Evolutionary conservation across 2,797 vertebrate species (phyloP), one percentile per base, ranked within the genome.

Genomic region (Poeciliopsis gracilis): DNA sequence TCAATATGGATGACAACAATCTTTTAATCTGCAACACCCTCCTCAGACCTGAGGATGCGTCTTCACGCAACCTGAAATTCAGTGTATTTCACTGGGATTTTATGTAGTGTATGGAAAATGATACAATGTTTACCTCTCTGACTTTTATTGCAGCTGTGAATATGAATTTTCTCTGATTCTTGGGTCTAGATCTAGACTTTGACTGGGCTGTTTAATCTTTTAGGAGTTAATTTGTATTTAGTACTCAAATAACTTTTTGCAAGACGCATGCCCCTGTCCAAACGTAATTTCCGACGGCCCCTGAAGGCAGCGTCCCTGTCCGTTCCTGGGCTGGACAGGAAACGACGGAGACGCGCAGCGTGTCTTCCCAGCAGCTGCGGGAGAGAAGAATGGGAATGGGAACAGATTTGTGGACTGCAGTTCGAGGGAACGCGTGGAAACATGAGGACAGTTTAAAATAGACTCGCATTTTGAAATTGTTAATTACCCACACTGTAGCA

Each of bases 241-340:
- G 16, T 23, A 41, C 25, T 41, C 36, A 25, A 23, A 38, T 41
- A 23, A 23, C 33, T 36, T 41, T 41, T 55, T n/a, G 18, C 36
- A 41, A 41, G 1, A 66, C 61, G 3, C 20, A 41, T 69, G 23
- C 23, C 23, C 33, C 53, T 25, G 23, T 30, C 23, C 4, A 0
- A 10, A 5, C 0, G 9, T 76, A 53, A 45, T 89, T 75, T 83
- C 84, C 85, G 38, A 81, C 69, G 0, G 82, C 0, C 77, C 83
- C 0, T 88, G 91, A 89, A 94, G 13, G 93, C 84, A 77, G 20
- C 92, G 49, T 1, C 0, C 73, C 78, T 73, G 47, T 0, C 1
- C 73, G 81, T 73, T 86, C 83, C 88, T 89, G 94, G 95, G 94
- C 93, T 92, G 95, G 94, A 94, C 95, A 93, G 95, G 94, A 95